Base-by-base conservation (phyloP, 2,797 vertebrate species). In the Synaphobranchus kaupii region DNA sequence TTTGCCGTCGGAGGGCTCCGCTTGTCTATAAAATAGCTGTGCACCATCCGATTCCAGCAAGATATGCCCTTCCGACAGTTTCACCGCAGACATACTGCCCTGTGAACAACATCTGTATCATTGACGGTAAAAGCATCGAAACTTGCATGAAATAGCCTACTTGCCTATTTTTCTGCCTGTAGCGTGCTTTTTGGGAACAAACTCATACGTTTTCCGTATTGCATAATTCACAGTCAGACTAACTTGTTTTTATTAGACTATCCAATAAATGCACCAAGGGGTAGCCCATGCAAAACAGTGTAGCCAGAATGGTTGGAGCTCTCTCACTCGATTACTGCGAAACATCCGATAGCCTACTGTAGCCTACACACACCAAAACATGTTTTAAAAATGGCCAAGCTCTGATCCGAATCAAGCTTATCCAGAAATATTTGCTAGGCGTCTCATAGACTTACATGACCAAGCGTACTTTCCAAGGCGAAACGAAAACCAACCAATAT, bases 21-120 rank as follows among this genome's bases (percentile, higher is more conserved):
- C 95, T 88, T 95, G 95, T 82, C 98, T 95, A 93, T 97, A 99
- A 92, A 99, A 99, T 48, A 99, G 92, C 0, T 93, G 93, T 25
- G 95, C 95, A 34, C 94, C 95, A 0, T 93, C 94, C 89, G 96
- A 96, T 52, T 93, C 94, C 91, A 97, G 94, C 5, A 90, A 89
- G 87, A 98, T 20, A 0, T 90, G 93, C 34, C 96, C 95, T 89
- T 98, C 97, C 0, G 91, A 94, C 86, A 95, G 84, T 88, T 88
- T 92, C 0, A 95, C 93, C 0, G 88, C 76, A 0, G 96, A 95
- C 98, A 99, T 99, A 82, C 91, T 94, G 83, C 39, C 80, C 0
- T 81, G 10, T 17, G 25, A 83, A 63, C 17, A 71, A 47, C 50
- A 73, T 54, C 28, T 28, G 31, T 17, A 39, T 34, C 7, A 8